Evolutionary conservation across 2,888 invertebrate genomes (phyloP).

Genomic region (Suillia variegata): DNA sequence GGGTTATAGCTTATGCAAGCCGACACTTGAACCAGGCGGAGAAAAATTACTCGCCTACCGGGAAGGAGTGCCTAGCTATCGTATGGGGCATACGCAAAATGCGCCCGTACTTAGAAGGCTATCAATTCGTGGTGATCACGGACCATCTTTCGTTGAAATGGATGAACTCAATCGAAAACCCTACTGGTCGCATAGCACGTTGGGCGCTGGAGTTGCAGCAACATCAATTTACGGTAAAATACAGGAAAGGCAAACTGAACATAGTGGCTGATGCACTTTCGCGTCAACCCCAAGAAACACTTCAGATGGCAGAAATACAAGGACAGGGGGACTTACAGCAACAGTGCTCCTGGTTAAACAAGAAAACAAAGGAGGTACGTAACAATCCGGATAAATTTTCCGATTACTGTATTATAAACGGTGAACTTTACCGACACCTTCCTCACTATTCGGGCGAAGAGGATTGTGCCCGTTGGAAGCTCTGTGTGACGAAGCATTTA

Average conservation of each 20-base stretch:
- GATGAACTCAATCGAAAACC: slow-evolving; percentile 11
- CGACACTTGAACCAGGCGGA: too few relatives aligned
- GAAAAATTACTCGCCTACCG: not conserved
- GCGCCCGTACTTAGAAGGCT: not conserved
- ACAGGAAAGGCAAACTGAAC: not conserved
- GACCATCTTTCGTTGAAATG: slow-evolving; percentile 1
- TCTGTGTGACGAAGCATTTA: too few relatives aligned
- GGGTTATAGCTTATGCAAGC: not conserved
- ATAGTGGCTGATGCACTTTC: not conserved
- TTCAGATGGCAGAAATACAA: not conserved
- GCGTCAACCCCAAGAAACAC: not conserved
- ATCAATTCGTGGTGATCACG: not conserved
- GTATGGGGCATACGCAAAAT: not conserved
- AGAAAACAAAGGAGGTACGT: not conserved
- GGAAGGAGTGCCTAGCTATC: not conserved
- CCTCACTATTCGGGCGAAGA: too few relatives aligned
- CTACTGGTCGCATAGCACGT: slow-evolving; percentile 12
- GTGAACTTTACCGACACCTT: not conserved
- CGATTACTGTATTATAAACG: not conserved
- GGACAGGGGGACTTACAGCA: too few relatives aligned
- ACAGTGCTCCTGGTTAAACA: not conserved
- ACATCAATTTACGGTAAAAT: not conserved
- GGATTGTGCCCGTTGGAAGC: too few relatives aligned
- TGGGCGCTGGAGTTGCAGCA: slow-evolving; percentile 10
- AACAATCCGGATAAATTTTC: not conserved